Percentiles rank a stretch among this genome's conserved stretches.
Evolutionary conservation across 2,888 invertebrate species (phyloP).

Genomic region (Perizoma affinitatum): DNA sequence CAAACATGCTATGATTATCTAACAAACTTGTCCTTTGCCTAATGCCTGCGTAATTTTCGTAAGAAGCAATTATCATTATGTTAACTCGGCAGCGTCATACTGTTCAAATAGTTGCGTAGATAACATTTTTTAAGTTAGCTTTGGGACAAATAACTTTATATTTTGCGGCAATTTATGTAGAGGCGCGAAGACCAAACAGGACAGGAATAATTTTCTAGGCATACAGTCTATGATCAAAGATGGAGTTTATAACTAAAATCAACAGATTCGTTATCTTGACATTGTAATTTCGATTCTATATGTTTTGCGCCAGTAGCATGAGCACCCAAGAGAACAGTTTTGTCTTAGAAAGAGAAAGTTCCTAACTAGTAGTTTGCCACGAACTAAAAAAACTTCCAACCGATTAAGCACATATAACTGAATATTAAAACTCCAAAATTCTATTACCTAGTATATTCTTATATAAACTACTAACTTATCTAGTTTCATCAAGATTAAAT

Average conservation of each 20-base stretch:
- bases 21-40: background rate
- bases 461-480: too few relatives aligned
- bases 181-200: conserved; percentile 5
- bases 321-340: too few relatives aligned
- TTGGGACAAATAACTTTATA: background rate
- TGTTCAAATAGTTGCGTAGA: background rate
- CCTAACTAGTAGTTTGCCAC: too few relatives aligned
- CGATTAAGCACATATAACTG: too few relatives aligned
- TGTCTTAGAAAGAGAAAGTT: too few relatives aligned
- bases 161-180: background rate
- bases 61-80: background rate
- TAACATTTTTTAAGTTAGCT: background rate
- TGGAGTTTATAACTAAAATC: background rate
- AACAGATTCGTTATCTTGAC: background rate
- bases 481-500: too few relatives aligned
- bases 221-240: background rate
- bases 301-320: too few relatives aligned
- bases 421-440: too few relatives aligned
- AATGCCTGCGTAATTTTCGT: background rate
- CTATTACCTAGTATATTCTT: too few relatives aligned
- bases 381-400: too few relatives aligned
- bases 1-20: background rate
- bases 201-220: background rate
- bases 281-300: too few relatives aligned
- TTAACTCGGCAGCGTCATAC: background rate